Percentiles rank a stretch among this genome's conserved stretches.
phyloP scores from a whole-genome alignment of 2,113 vertebrate genomes.

The Genyomyrus donnyi region DNA sequence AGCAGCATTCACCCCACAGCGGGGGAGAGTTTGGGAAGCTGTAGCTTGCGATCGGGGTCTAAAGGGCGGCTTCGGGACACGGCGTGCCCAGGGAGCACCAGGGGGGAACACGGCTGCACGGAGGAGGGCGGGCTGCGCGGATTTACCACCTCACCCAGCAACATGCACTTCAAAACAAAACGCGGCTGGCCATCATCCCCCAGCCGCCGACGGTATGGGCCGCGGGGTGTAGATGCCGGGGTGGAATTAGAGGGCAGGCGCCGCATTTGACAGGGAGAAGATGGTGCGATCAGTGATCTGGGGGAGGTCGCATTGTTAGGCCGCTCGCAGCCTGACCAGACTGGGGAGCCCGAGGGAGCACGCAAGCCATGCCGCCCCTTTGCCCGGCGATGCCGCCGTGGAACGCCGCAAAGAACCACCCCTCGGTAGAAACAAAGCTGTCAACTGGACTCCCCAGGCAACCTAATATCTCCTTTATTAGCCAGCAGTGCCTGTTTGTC shows the following conservation, averaged over 20 bases:
- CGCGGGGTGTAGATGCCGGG: neutral
- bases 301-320: slow-evolving; percentile 4
- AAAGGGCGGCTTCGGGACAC: neutral
- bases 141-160: neutral
- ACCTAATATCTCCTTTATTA: neutral
- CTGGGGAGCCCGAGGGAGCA: neutral
- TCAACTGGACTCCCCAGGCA: neutral
- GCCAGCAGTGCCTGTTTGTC: neutral
- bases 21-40: neutral
- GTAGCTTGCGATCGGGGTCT: neutral
- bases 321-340: neutral
- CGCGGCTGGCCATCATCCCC: neutral
- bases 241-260: neutral
- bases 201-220: neutral
- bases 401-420: neutral
- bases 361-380: neutral
- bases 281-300: neutral
- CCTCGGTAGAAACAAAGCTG: neutral
- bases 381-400: neutral
- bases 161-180: neutral
- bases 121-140: neutral
- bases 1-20: neutral
- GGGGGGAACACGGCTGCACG: neutral
- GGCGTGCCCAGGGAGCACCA: neutral
- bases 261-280: neutral